Base-by-base conservation (phyloP, 2,797 vertebrate species). In the Harpagifer antarcticus region DNA sequence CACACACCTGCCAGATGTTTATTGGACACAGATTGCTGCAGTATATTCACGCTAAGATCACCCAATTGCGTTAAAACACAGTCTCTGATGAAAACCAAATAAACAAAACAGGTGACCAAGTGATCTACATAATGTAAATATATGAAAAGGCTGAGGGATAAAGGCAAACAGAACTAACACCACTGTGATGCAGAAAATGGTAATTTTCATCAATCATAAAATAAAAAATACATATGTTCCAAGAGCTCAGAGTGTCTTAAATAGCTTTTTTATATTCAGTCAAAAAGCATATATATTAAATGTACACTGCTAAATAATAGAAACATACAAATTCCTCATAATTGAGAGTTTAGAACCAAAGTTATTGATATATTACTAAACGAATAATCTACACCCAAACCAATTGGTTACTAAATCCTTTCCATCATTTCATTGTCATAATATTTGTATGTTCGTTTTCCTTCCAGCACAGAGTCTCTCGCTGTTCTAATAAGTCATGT, bases 401-500 rank as follows among this genome's bases (percentile, higher is more conserved):
- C 1, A 3, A 37, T 3, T 56, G 31, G 16, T 43, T 16, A 10
- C n/a, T 58, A 37, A n/a, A 19, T 44, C 0, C 47, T 52, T 43
- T 20, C 4, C 23, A 3, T 10, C 23, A 2, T 56, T 33, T 47
- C 37, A 11, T 64, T 27, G 1, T 42, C 11, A n/a, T 8, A 1
- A 40, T 47, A 15, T 71, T 66, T 54, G 9, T 3, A 10, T 23
- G 10, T 60, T 47, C 16, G 23, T 60, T 54, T 45, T 43, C 37
- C 33, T 50, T 68, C 79, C 89, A 84, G 86, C 93, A 94, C 92
- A 89, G 91, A 81, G 91, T n/a, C 44, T 65, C 17, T 31, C 9
- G 50, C 49, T 72, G 63, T 15, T 93, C 90, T 95, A 96, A 96
- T 96, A 94, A 94, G 89, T 95, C 91, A 48, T 87, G 88, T 92